These are phyloP conservation scores for Acromyrmex heyeri DNA, from an alignment of 1,140 invertebrate genomes.

Conservation along the genomic window DNA sequence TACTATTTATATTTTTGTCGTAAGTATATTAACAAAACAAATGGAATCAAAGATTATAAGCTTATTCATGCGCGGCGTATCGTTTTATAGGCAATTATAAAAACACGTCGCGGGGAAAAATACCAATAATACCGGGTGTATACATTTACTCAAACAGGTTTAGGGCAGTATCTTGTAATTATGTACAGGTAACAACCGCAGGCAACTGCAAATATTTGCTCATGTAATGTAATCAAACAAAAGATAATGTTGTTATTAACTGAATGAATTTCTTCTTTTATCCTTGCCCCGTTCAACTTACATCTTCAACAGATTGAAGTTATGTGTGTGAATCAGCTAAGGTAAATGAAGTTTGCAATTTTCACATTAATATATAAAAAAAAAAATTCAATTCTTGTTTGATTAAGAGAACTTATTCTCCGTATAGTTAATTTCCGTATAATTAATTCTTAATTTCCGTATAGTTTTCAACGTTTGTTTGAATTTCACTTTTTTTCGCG, in stretches of 20 bases:
- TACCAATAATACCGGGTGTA: conserved; percentile 57
- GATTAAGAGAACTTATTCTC: too few species aligned
- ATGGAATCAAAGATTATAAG: conserved; percentile 77
- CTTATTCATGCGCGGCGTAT: conserved; percentile 29
- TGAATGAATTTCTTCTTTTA: conserved; percentile 1
- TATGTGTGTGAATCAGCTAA: neutral
- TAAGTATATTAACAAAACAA: conserved; percentile 75
- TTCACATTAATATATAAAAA: neutral
- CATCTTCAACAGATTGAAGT: neutral
- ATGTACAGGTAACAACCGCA: conserved; percentile 78
- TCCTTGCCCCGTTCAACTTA: neutral
- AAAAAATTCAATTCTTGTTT: neutral
- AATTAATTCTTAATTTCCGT: neutral
- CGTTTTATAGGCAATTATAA: conserved; percentile 40
- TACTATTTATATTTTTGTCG: conserved; percentile 66
- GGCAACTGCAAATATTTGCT: conserved; percentile 75
- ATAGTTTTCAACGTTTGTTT: neutral
- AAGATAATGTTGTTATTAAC: conserved; percentile 73
- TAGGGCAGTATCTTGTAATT: conserved; percentile 79
- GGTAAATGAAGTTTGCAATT: neutral
- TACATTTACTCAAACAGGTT: conserved; percentile 72
- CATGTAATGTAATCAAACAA: conserved; percentile 81
- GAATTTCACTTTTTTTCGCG: neutral
- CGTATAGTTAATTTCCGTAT: too few species aligned
- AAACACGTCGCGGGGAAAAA: conserved; percentile 27